These are phyloP conservation scores for Spea hammondii DNA, from an alignment of 2,797 vertebrate species.

Conservation along the genomic window DNA sequence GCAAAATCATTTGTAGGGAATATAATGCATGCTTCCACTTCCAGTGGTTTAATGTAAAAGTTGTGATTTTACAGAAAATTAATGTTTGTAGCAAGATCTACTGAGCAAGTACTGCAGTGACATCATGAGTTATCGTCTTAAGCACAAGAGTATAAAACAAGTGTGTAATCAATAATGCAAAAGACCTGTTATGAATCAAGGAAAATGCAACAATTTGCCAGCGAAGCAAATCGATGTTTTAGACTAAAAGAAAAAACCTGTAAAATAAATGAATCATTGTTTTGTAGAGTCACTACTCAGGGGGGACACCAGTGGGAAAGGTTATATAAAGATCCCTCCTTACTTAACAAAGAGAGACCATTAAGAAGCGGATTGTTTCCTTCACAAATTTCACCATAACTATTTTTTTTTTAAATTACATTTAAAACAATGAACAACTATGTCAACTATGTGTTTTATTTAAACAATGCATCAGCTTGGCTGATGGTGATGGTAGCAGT, in stretches of 20 bases:
- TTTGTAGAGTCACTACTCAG: no score
- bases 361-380: no score
- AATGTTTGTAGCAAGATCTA: conserved; percentile 29
- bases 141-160: conserved; percentile 26
- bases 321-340: no score
- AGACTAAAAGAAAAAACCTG: not conserved
- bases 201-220: conserved; percentile 14
- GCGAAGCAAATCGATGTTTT: conserved; percentile 4
- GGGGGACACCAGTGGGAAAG: no score
- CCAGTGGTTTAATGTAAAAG: conserved; percentile 31
- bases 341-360: no score
- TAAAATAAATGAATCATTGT: no score
- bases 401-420: no score
- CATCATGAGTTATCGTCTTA: conserved; percentile 35
- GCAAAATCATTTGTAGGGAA: conserved; percentile 36
- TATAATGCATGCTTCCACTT: conserved; percentile 37
- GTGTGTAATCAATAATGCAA: conserved; percentile 39
- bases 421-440: no score
- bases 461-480: no score
- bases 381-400: no score
- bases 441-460: no score
- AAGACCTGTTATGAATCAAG: conserved; percentile 27
- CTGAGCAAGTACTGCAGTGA: conserved; percentile 21
- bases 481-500: no score
- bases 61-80: conserved; percentile 42